Evolutionary conservation across 2,113 vertebrate genomes (phyloP).

Genomic region (Hemicordylus capensis): DNA sequence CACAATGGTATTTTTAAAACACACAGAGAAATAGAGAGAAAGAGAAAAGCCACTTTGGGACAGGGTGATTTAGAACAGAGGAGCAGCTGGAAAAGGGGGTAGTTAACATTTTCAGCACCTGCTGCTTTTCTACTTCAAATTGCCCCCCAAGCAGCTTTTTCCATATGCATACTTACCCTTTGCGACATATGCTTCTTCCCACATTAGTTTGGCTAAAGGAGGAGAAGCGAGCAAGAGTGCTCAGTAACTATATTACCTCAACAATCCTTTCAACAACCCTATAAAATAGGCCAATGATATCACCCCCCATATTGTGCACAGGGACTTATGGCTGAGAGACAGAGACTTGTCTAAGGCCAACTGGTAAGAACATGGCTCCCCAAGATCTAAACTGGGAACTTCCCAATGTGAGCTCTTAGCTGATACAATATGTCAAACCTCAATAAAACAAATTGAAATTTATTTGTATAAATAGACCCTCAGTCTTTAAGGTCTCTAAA

Average conservation of each 20-base stretch:
- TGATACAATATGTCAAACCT: not conserved
- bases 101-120: not conserved
- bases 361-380: not conserved
- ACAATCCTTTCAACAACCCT: not conserved
- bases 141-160: not conserved
- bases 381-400: no score
- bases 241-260: not conserved
- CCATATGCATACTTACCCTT: not conserved
- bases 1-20: no score
- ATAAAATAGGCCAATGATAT: not conserved
- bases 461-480: not conserved
- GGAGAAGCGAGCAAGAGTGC: not conserved
- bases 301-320: not conserved
- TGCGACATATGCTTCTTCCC: no score
- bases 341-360: not conserved
- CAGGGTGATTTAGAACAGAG: not conserved
- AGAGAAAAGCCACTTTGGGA: not conserved
- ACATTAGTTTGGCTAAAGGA: not conserved
- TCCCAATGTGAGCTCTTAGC: not conserved
- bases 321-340: no score
- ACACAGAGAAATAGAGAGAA: no score
- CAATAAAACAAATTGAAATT: not conserved
- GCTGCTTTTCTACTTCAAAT: not conserved
- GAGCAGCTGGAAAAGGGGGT: not conserved
- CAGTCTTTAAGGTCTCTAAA: not conserved